Percentiles rank a stretch among this genome's conserved stretches.
Evolutionary conservation across 2,797 vertebrate species (phyloP).

Genomic region (Podargus strigoides): DNA sequence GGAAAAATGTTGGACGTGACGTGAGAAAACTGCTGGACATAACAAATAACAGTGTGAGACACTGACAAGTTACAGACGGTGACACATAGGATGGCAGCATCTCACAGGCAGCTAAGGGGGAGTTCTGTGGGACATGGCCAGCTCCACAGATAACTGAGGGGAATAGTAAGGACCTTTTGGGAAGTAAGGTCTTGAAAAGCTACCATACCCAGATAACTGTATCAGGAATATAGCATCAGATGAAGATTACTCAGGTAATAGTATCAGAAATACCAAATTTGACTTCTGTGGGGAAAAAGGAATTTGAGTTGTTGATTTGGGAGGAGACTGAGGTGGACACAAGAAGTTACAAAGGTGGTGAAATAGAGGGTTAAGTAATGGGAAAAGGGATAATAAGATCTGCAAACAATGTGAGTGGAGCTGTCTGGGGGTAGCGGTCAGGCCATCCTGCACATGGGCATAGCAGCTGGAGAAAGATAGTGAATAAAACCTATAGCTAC

Average conservation of each 20-base stretch:
- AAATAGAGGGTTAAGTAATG: not conserved
- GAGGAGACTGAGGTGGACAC: not conserved
- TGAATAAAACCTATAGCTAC: not conserved
- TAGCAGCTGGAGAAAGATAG: not conserved
- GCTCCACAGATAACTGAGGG: not conserved
- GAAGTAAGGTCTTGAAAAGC: not conserved
- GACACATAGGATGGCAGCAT: not conserved
- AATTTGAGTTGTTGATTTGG: not conserved
- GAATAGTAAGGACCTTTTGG: not conserved
- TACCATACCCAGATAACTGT: not conserved
- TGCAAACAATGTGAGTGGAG: rapidly evolving
- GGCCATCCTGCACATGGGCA: not conserved
- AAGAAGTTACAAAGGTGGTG: not conserved
- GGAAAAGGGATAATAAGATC: not conserved
- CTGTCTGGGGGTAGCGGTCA: rapidly evolving
- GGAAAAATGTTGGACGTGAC: not conserved
- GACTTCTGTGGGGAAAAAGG: not conserved
- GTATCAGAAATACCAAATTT: not conserved
- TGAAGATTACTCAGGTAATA: not conserved
- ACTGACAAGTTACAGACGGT: not conserved
- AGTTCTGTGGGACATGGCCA: not conserved
- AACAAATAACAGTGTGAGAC: not conserved
- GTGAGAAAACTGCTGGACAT: not conserved
- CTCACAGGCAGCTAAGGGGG: not conserved
- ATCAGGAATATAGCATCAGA: not conserved